Evolutionary conservation across 2,797 vertebrate genomes (phyloP).

Genomic region (Muscicapa comitata): DNA sequence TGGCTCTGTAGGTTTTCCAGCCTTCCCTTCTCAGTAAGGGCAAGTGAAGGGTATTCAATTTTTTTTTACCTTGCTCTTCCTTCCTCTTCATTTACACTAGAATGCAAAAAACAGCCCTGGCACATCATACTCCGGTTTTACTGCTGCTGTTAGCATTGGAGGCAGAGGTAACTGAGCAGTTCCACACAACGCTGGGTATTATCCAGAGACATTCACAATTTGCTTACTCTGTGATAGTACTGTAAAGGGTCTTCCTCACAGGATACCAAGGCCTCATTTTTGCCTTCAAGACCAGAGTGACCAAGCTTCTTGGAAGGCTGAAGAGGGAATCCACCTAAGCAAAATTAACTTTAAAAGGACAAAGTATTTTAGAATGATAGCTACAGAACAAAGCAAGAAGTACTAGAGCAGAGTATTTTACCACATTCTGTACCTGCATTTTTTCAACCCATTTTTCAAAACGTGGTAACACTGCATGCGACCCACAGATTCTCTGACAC

Average conservation of each 20-base stretch:
- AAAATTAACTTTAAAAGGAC: neutral
- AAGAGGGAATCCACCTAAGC: neutral
- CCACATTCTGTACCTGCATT: neutral
- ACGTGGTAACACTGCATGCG: rapidly evolving
- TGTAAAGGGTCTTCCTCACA: neutral
- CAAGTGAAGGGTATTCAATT: neutral
- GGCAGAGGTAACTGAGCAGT: neutral
- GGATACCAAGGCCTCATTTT: neutral
- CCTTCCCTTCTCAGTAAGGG: neutral
- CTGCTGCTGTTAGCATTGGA: neutral
- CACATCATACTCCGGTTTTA: neutral
- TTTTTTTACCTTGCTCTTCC: neutral
- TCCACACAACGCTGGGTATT: neutral
- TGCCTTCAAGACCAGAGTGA: neutral
- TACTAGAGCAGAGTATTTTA: neutral
- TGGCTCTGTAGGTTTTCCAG: neutral
- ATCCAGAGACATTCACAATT: rapidly evolving
- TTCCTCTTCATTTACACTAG: neutral
- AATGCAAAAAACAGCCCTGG: neutral
- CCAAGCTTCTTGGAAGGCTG: rapidly evolving
- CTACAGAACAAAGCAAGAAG: neutral
- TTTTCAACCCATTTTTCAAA: neutral
- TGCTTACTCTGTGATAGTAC: neutral
- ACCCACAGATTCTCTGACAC: neutral
- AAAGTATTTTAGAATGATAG: neutral